phyloP scores from a whole-genome alignment of 23 tunicate species.

The Trididemnum nubilum region DNA sequence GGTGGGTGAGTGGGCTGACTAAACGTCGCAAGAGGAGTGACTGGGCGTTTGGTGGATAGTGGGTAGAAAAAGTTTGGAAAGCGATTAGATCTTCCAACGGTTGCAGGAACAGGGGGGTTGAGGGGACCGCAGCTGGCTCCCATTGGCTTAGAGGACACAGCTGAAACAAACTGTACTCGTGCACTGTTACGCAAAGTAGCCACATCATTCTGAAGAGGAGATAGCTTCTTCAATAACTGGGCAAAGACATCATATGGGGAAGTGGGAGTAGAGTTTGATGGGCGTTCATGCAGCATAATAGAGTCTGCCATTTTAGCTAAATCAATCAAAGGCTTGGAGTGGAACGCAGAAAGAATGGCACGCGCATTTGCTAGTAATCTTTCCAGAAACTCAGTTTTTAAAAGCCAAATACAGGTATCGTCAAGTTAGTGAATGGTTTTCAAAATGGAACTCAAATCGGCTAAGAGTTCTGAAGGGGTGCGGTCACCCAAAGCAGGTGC shows the following conservation, averaged over 20 bases:
- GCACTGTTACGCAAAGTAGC: background rate
- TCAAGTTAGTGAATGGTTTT: background rate
- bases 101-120: background rate
- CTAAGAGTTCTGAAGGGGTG: slow-evolving; percentile 1
- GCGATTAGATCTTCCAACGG: background rate
- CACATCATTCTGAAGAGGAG: background rate
- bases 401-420: background rate
- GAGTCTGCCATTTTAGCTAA: slow-evolving; percentile 4
- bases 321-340: background rate
- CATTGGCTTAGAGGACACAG: background rate
- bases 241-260: background rate
- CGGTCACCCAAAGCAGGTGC: slow-evolving; percentile 18
- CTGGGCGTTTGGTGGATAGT: background rate
- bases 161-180: background rate
- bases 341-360: slow-evolving; percentile 8
- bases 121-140: no score
- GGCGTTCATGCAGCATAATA: background rate
- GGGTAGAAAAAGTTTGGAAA: background rate
- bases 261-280: background rate
- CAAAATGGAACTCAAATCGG: background rate
- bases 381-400: slow-evolving; percentile 5
- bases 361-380: background rate
- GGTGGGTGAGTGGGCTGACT: no score
- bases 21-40: background rate
- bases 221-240: background rate